phyloP scores from a whole-genome alignment of 2,113 vertebrate species.

The Mormoops blainvillei region DNA sequence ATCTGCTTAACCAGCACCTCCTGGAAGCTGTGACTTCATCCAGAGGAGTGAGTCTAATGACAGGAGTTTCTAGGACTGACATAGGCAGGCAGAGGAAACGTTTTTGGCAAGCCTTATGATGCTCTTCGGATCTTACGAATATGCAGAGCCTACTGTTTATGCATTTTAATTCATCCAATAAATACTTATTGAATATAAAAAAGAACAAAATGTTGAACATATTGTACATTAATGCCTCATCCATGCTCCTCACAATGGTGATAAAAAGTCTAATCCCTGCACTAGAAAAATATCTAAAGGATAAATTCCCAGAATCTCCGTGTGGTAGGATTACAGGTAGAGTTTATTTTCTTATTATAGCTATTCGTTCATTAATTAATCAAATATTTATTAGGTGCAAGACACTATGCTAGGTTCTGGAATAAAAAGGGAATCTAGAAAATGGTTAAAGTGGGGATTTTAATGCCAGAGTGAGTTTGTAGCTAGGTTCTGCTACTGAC shows the following conservation, averaged over 20 bases:
- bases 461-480: background rate
- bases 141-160: background rate
- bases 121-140: background rate
- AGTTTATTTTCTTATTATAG: background rate
- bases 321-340: background rate
- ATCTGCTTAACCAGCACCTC: background rate
- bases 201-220: background rate
- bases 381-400: background rate
- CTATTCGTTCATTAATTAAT: background rate
- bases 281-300: background rate
- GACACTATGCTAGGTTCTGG: background rate
- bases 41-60: background rate
- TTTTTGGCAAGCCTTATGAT: background rate
- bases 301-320: background rate
- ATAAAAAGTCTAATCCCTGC: background rate
- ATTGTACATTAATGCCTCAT: background rate
- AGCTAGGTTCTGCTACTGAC: background rate
- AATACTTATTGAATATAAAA: constrained; percentile 15
- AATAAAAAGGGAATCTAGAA: background rate
- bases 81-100: background rate
- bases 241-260: background rate
- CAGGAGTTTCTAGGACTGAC: background rate
- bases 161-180: constrained; percentile 8
- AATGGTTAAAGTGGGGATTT: background rate
- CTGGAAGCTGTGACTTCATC: background rate